A percentile compares a stretch with the other conserved stretches of the same genome.
Evolutionary conservation across 2,113 vertebrate genomes (phyloP).

Genomic region (Lontra canadensis): DNA sequence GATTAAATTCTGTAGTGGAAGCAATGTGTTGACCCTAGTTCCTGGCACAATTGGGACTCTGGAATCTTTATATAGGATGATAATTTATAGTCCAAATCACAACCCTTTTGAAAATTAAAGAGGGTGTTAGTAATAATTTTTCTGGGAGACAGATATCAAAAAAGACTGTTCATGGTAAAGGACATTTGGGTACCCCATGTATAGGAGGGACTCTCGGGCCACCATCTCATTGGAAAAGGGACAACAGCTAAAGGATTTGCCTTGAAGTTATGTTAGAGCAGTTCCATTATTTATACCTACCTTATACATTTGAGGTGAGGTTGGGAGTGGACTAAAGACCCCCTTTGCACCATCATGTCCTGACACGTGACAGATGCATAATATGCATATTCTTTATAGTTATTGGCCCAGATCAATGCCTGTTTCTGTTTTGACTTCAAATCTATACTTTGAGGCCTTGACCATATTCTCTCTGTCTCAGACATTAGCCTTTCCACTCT

Average conservation of each 20-base stretch:
- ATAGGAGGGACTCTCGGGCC: background rate
- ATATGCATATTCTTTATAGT: background rate
- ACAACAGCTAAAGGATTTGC: background rate
- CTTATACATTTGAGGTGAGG: background rate
- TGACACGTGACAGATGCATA: background rate
- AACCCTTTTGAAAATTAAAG: conserved; percentile 12
- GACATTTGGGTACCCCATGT: background rate
- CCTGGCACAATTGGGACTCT: background rate
- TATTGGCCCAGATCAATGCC: background rate
- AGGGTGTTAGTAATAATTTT: background rate
- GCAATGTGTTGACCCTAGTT: background rate
- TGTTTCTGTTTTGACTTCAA: background rate
- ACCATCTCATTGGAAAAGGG: background rate
- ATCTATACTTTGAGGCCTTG: background rate
- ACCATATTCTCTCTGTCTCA: background rate
- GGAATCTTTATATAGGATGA: background rate
- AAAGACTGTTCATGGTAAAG: background rate
- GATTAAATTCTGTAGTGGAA: background rate
- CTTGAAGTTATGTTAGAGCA: background rate
- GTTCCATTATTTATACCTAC: background rate
- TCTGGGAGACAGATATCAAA: background rate
- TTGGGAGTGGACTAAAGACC: background rate
- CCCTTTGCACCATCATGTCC: background rate
- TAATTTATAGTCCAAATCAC: background rate
- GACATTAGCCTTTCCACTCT: background rate